Evolutionary conservation across 2,888 invertebrate genomes (phyloP).

Genomic region (Orthosia gothica): DNA sequence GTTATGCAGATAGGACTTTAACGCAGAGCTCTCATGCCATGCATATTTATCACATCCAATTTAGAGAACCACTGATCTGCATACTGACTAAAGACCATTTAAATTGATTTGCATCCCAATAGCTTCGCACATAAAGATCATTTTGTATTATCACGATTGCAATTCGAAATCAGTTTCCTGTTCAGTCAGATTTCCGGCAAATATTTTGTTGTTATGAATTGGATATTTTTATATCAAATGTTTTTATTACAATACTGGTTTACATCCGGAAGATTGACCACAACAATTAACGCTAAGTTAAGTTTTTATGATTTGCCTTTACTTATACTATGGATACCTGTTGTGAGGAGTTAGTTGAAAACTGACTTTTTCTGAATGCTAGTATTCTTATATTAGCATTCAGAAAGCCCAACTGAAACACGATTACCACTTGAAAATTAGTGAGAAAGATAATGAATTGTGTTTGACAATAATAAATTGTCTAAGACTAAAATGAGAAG

Average conservation of each 20-base stretch:
- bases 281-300: constrained; percentile 16
- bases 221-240: constrained; percentile 11
- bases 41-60: constrained; percentile 50
- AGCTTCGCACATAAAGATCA: constrained; percentile 20
- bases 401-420: neutral
- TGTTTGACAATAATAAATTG: too few relatives aligned
- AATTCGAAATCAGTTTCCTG: constrained; percentile 51
- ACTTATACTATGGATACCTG: neutral
- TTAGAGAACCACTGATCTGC: constrained; percentile 32
- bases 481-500: neutral
- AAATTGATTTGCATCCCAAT: constrained; percentile 26
- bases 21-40: constrained; percentile 18
- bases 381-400: neutral
- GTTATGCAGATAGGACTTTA: constrained; percentile 23
- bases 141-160: constrained; percentile 16
- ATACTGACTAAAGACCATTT: constrained; percentile 23
- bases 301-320: neutral
- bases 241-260: constrained; percentile 34
- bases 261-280: constrained; percentile 11
- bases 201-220: constrained; percentile 27
- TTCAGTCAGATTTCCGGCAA: constrained; percentile 32
- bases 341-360: neutral
- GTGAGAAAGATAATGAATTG: too few relatives aligned
- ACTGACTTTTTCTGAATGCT: neutral
- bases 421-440: neutral